phyloP scores from a whole-genome alignment of 2,888 invertebrate genomes.

The Hirtodrosophila confusa region DNA sequence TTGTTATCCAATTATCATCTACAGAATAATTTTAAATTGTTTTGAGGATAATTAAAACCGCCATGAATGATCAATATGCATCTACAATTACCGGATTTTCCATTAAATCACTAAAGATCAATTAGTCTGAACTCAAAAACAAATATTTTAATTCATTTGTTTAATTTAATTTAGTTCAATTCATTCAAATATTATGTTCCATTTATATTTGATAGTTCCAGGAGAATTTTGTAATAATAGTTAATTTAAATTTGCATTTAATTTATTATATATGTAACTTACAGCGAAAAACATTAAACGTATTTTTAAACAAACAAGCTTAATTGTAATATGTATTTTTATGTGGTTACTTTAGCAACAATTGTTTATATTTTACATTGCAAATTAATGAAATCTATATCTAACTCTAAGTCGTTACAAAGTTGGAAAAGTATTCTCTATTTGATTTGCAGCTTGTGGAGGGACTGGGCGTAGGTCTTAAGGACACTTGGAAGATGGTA shows the following conservation, averaged over 20 bases:
- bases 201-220: background rate
- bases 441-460: conserved; percentile 41
- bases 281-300: conserved; percentile 62
- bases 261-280: conserved; percentile 64
- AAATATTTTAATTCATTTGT: too few relatives aligned
- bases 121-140: too few relatives aligned
- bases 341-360: conserved; percentile 72
- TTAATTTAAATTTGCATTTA: conserved; percentile 50
- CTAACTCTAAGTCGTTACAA: conserved; percentile 32
- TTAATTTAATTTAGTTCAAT: background rate
- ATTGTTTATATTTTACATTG: conserved; percentile 66
- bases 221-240: background rate
- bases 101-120: too few relatives aligned
- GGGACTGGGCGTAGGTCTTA: conserved; percentile 66
- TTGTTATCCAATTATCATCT: too few relatives aligned
- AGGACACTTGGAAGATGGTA: conserved; percentile 61
- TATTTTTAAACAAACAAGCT: conserved; percentile 76
- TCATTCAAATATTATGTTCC: too few relatives aligned
- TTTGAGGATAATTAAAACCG: too few relatives aligned
- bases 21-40: too few relatives aligned
- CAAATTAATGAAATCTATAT: conserved; percentile 56
- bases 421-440: conserved; percentile 39
- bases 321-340: conserved; percentile 51
- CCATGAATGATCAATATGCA: too few relatives aligned
- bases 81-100: too few relatives aligned